Evolutionary conservation across 1,140 invertebrate species (phyloP).

Genomic region (Trichonephila clavipes): DNA sequence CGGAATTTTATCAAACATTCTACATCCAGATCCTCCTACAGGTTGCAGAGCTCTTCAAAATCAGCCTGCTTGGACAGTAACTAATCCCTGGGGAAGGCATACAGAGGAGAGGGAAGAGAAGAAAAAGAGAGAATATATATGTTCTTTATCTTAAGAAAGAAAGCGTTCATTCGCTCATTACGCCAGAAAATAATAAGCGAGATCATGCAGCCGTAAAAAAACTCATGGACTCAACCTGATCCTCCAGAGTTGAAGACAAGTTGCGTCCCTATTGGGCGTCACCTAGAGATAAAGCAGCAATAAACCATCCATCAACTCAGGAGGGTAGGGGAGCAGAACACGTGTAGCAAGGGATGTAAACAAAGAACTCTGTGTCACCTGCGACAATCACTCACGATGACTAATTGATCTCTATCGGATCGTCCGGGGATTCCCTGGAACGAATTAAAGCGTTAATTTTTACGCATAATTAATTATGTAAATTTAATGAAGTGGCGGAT

Average conservation of each 20-base stretch:
- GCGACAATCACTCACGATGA: constrained; percentile 71
- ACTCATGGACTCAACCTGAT: neutral
- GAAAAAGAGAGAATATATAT: neutral
- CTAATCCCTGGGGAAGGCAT: neutral
- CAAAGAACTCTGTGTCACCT: constrained; percentile 67
- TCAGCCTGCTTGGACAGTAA: neutral
- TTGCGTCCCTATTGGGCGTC: constrained; percentile 39
- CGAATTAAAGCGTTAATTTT: constrained; percentile 76
- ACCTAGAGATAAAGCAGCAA: constrained; percentile 58
- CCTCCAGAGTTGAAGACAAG: constrained; percentile 30
- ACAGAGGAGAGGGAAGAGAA: neutral
- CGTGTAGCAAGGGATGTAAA: constrained; percentile 72
- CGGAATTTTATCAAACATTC: neutral
- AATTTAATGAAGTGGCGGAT: constrained; percentile 75
- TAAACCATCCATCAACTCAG: constrained; percentile 55
- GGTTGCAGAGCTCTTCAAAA: neutral
- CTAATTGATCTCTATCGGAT: constrained; percentile 76
- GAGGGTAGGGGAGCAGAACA: neutral
- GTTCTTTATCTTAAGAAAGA: constrained; percentile 3
- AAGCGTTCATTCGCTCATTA: constrained; percentile 5
- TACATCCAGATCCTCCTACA: neutral
- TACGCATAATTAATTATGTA: constrained; percentile 76
- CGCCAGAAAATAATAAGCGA: neutral
- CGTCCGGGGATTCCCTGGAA: constrained; percentile 52
- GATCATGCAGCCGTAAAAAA: neutral